These are phyloP conservation scores for Mastomys natalensis DNA, from an alignment of 2,113 vertebrate species.

Conservation along the genomic window DNA sequence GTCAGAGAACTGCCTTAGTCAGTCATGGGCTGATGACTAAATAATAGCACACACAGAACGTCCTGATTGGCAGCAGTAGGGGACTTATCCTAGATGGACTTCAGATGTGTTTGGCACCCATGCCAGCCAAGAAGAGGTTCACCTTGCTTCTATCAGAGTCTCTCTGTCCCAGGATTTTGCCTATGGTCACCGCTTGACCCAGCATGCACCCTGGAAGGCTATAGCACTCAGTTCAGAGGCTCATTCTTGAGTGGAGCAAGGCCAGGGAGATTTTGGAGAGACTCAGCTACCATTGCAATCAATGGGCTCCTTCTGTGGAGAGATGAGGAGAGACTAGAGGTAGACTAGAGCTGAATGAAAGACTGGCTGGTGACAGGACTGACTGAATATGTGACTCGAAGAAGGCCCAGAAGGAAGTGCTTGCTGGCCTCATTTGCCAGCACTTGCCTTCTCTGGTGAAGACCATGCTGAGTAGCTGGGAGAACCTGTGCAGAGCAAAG, in stretches of 20 bases:
- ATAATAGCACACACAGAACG: not conserved
- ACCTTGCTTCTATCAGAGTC: not conserved
- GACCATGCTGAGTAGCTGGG: fast-evolving
- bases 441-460: not conserved
- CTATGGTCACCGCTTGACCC: too few species aligned
- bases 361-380: too few species aligned
- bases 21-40: not conserved
- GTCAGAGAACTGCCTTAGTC: not conserved
- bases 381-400: fast-evolving
- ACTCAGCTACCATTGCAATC: not conserved
- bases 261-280: not conserved
- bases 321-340: not conserved
- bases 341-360: not conserved
- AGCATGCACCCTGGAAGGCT: not conserved
- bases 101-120: not conserved
- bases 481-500: not conserved
- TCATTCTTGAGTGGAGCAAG: not conserved
- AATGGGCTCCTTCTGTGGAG: not conserved
- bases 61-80: not conserved
- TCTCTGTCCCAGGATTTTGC: not conserved
- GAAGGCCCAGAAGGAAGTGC: not conserved
- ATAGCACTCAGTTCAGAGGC: not conserved
- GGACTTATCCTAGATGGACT: not conserved
- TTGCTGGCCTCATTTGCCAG: fast-evolving
- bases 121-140: not conserved